These are phyloP conservation scores for Temnothorax unifasciatus DNA, from an alignment of 2,888 invertebrate genomes.

Conservation along the genomic window DNA sequence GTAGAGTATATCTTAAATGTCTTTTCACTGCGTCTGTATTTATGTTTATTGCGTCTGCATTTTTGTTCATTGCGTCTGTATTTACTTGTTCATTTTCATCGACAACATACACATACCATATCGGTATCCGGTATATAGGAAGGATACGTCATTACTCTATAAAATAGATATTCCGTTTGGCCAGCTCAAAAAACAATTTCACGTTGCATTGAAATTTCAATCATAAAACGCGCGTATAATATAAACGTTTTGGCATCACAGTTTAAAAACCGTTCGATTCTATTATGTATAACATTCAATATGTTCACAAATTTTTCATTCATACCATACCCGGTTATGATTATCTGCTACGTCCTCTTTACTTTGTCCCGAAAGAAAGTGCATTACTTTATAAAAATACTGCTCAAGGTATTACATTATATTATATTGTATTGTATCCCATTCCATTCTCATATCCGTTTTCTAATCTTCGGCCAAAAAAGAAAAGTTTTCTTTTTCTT, in stretches of 20 bases:
- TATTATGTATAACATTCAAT: slow-evolving; percentile 1
- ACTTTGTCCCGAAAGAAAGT: slow-evolving; percentile 67
- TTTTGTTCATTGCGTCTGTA: slow-evolving; percentile 71
- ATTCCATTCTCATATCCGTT: slow-evolving; percentile 58
- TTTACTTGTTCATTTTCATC: slow-evolving; percentile 74
- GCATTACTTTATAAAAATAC: slow-evolving; percentile 75
- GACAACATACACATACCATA: slow-evolving; percentile 78
- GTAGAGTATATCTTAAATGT: slow-evolving; percentile 67
- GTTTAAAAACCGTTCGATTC: slow-evolving; percentile 72
- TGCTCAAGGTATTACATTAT: slow-evolving; percentile 66
- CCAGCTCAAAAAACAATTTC: slow-evolving; percentile 70
- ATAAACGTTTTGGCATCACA: slow-evolving; percentile 78
- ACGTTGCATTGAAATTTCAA: slow-evolving; percentile 70
- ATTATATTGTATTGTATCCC: slow-evolving; percentile 35
- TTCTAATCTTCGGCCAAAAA: slow-evolving; percentile 42
- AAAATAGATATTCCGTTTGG: slow-evolving; percentile 78
- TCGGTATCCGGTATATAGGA: slow-evolving; percentile 76
- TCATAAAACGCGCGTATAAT: slow-evolving; percentile 74
- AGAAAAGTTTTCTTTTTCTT: slow-evolving; percentile 42
- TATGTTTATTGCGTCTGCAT: slow-evolving; percentile 62
- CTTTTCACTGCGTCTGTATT: slow-evolving; percentile 65
- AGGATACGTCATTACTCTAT: slow-evolving; percentile 79
- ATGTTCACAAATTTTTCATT: slow-evolving; percentile 26
- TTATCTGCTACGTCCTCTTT: slow-evolving; percentile 24
- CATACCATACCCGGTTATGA: slow-evolving; percentile 31